These are phyloP conservation scores for Hirtodrosophila duncani DNA, from an alignment of 2,888 invertebrate species.

Conservation along the genomic window DNA sequence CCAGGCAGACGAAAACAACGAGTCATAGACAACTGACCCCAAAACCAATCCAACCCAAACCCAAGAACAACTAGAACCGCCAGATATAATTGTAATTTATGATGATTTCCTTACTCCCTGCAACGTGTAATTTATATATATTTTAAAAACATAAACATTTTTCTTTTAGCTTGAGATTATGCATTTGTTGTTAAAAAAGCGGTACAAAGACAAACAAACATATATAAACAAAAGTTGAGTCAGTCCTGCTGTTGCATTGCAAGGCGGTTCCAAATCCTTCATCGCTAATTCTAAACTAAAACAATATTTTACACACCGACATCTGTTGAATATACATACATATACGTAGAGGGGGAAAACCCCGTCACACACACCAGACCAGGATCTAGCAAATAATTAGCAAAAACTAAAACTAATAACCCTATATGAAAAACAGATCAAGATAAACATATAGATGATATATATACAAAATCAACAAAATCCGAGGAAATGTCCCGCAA, in stretches of 20 bases:
- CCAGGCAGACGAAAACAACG: no score
- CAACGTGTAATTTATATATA: conserved; percentile 32
- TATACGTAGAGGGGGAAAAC: conserved; percentile 11
- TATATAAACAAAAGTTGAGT: neutral
- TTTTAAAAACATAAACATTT: conserved; percentile 24
- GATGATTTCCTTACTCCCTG: conserved; percentile 47
- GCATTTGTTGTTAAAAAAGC: conserved; percentile 34
- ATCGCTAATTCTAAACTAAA: neutral
- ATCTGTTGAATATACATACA: no score
- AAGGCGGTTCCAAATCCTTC: neutral
- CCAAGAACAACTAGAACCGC: conserved; percentile 11
- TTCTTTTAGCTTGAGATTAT: conserved; percentile 41
- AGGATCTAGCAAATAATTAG: conserved; percentile 59
- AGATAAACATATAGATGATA: conserved; percentile 7
- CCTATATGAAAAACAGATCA: conserved; percentile 14
- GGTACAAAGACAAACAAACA: conserved; percentile 2
- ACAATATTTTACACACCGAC: neutral
- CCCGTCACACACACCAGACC: conserved; percentile 41
- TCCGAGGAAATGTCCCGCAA: conserved; percentile 50
- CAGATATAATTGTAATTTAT: conserved; percentile 44
- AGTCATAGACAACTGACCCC: conserved; percentile 1
- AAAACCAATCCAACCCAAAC: conserved; percentile 22
- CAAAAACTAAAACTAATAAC: conserved; percentile 22
- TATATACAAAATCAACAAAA: conserved; percentile 8
- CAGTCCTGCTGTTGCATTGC: neutral